phyloP scores from a whole-genome alignment of 1,140 invertebrate genomes.

The Kradibia gibbosae region DNA sequence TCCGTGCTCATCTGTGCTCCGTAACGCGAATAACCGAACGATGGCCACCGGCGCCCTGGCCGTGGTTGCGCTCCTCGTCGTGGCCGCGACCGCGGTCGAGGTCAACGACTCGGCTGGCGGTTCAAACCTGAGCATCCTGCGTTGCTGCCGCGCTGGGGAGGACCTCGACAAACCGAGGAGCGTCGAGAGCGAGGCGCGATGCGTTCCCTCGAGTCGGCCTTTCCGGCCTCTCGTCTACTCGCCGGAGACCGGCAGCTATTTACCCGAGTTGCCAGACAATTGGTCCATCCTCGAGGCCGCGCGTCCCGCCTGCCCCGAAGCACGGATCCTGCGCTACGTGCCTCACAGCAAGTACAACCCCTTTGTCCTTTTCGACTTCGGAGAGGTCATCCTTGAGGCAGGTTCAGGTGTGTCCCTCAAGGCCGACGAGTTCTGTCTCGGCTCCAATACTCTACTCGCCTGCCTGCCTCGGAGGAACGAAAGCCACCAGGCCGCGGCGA shows the following conservation, averaged over 20 bases:
- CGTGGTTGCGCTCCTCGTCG: slow-evolving; percentile 50
- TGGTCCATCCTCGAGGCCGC: slow-evolving; percentile 68
- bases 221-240: slow-evolving; percentile 75
- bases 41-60: neutral
- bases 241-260: slow-evolving; percentile 58
- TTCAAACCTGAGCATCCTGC: slow-evolving; percentile 67
- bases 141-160: slow-evolving; percentile 73
- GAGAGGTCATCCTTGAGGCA: slow-evolving; percentile 72
- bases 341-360: slow-evolving; percentile 59
- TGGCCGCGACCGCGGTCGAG: slow-evolving; percentile 57
- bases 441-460: slow-evolving; percentile 74
- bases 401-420: slow-evolving; percentile 59
- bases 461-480: slow-evolving; percentile 70
- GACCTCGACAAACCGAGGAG: slow-evolving; percentile 57
- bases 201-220: slow-evolving; percentile 51
- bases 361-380: slow-evolving; percentile 75
- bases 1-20: neutral
- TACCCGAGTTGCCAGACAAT: slow-evolving; percentile 65
- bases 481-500: slow-evolving; percentile 64
- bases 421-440: slow-evolving; percentile 75
- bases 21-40: neutral
- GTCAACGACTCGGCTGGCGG: slow-evolving; percentile 50
- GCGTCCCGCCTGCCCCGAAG: slow-evolving; percentile 67
- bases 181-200: slow-evolving; percentile 31
- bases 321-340: slow-evolving; percentile 61